A percentile compares a stretch with the other conserved stretches of the same genome.
Conservation (phyloP, 2,888 invertebrate species). For the Papilio protenor region DNA sequence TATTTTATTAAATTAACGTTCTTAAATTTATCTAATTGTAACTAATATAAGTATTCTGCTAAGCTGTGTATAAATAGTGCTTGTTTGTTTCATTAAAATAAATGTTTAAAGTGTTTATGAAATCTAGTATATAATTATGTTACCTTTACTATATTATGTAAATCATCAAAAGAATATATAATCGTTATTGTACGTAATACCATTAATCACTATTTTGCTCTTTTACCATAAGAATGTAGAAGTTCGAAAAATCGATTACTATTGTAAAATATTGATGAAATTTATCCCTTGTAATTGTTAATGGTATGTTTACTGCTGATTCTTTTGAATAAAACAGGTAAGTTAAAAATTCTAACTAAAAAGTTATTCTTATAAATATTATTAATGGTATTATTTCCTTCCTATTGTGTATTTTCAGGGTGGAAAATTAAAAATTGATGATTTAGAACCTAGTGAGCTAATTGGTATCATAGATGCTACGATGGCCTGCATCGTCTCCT, state of each 20-base stretch:
- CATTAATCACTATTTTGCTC: not conserved
- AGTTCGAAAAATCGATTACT: not conserved
- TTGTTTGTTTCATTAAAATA: not conserved
- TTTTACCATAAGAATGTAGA: not conserved
- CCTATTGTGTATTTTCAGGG: slow-evolving; percentile 77
- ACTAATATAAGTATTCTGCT: not conserved
- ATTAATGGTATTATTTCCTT: not conserved
- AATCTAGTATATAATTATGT: not conserved
- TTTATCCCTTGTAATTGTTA: not conserved
- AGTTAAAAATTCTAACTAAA: not conserved
- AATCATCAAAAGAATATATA: not conserved
- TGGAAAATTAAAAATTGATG: slow-evolving; percentile 90
- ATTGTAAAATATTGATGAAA: not conserved
- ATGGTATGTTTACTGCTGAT: not conserved
- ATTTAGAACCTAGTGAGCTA: slow-evolving; percentile 90
- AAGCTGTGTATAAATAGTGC: slow-evolving; percentile 16
- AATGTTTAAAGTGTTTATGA: not conserved
- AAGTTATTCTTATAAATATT: not conserved
- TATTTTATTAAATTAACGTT: not conserved
- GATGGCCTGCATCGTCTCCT: slow-evolving; percentile 96
- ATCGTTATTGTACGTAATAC: not conserved
- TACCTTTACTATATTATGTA: not conserved
- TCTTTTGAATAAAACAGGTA: not conserved
- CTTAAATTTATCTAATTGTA: not conserved
- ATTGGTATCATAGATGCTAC: slow-evolving; percentile 98